Evolutionary conservation across 2,113 vertebrate species (phyloP), one percentile per base, ranked within the genome.

Genomic region (Hypomesus transpacificus): DNA sequence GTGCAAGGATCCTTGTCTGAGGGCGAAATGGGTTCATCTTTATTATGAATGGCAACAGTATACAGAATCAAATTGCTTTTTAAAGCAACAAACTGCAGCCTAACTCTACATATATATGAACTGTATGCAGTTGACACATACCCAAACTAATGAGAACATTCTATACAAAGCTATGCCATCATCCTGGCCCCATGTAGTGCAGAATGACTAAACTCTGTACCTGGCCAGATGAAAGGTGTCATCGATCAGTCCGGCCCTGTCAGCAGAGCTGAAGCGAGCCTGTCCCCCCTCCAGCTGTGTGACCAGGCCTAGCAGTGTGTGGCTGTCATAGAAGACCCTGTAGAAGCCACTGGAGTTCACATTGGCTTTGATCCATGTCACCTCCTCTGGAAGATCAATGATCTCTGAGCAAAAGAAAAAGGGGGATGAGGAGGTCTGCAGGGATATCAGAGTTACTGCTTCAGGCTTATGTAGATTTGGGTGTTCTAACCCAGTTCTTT

Each of bases 351-450:
- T 69, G 66, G 70, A 74, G 50, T 74, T 80, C 16, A 80, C 74
- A 26, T 80, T 76, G 22, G 66, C 78, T 60, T 80, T 76, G 66
- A 80, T 68, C 78, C 78, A 80, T 20, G 60, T 14, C 31, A 73
- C 70, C 13, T 73, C 60, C 46, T 60, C n/a, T 18, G 66, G 31
- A 22, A 76, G 71, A 58, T 61, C 61, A 6, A 76, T 68, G 26
- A 60, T 3, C 59, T 70, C 66, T 76, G 60, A 17, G 34, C 24
- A 65, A 18, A 46, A 52, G 34, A 52, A 21, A 28, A 53, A 65
- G 57, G 51, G 58, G 17, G 56, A 60, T 58, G 70, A 63, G 22
- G 28, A 56, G 58, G 26, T 56, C 66, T 65, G 50, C 39, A 11
- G 2, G 7, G 39, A 69, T 75, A 78, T 67, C 71, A 46, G 24